phyloP scores from a whole-genome alignment of 2,888 invertebrate genomes.

The Horisme vitalbata region DNA sequence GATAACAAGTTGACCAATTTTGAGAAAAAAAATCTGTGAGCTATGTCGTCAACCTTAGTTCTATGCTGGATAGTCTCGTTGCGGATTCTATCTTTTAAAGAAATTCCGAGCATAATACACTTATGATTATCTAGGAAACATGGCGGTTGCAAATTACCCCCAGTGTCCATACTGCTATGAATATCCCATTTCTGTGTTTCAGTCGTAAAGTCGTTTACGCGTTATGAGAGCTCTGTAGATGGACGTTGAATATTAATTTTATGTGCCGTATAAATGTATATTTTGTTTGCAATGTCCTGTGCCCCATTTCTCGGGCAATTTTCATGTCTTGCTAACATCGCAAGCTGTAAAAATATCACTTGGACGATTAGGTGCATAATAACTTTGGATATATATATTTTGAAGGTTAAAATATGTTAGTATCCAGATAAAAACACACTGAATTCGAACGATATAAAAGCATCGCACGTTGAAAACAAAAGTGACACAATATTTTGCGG shows the following conservation, averaged over 20 bases:
- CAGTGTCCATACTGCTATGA: constrained; percentile 1
- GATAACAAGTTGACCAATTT: too few species aligned
- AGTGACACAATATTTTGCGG: too few species aligned
- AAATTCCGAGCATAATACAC: too few species aligned
- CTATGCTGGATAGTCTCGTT: too few species aligned
- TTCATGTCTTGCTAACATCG: constrained; percentile 13
- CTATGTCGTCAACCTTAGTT: too few species aligned
- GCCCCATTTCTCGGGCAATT: constrained; percentile 17
- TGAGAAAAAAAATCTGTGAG: too few species aligned
- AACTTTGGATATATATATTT: neutral
- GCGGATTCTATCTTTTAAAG: too few species aligned
- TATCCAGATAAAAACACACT: too few species aligned
- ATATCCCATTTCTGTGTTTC: constrained; percentile 4
- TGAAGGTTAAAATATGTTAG: neutral
- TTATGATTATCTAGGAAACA: too few species aligned
- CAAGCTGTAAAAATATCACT: constrained; percentile 5
- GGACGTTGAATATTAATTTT: constrained; percentile 50
- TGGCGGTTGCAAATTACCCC: neutral
- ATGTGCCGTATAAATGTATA: constrained; percentile 33
- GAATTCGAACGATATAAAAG: too few species aligned
- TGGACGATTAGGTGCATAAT: neutral
- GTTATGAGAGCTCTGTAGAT: constrained; percentile 33
- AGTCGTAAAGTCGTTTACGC: constrained; percentile 43
- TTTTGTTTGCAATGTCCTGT: constrained; percentile 21
- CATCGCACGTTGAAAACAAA: too few species aligned